Evolutionary conservation across 2,888 invertebrate species (phyloP).

Genomic region (Pterostichus niger): DNA sequence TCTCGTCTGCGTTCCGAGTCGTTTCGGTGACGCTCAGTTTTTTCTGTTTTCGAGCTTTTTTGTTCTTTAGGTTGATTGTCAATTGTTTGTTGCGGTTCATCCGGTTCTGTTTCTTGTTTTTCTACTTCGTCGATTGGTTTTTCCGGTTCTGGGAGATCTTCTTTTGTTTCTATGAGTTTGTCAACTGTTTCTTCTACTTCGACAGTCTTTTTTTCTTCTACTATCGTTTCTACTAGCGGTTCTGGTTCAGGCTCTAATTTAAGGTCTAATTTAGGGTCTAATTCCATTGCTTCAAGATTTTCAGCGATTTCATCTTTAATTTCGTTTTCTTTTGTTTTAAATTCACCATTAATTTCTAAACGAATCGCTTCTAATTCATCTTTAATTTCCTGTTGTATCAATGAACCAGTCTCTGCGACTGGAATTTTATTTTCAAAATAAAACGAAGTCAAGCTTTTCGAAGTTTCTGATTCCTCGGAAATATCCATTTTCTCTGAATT

Average conservation of each 20-base stretch:
- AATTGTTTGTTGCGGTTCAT: conserved; percentile 74
- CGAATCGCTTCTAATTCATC: conserved; percentile 76
- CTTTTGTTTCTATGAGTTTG: no score
- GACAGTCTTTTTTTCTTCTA: no score
- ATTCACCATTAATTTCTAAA: conserved; percentile 84
- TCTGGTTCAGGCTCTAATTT: conserved; percentile 69
- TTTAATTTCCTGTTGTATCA: conserved; percentile 61
- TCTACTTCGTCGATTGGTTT: background rate
- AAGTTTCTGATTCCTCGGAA: conserved; percentile 69
- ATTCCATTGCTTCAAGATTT: background rate
- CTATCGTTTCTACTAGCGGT: no score
- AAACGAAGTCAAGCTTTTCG: conserved; percentile 17
- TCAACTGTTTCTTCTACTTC: conserved; percentile 16
- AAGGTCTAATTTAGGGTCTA: conserved; percentile 75
- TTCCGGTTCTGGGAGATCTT: background rate
- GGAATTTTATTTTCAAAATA: conserved; percentile 2
- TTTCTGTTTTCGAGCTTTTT: background rate
- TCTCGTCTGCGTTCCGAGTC: conserved; percentile 69
- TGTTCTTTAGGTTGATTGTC: conserved; percentile 77
- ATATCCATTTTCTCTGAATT: conserved; percentile 76
- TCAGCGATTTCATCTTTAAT: background rate
- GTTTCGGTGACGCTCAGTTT: conserved; percentile 61
- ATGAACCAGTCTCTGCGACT: conserved; percentile 25
- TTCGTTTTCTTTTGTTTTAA: conserved; percentile 70
- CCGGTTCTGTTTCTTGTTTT: conserved; percentile 67